Conservation (phyloP, 2,888 invertebrate genomes). For the Rotaria socialis region DNA sequence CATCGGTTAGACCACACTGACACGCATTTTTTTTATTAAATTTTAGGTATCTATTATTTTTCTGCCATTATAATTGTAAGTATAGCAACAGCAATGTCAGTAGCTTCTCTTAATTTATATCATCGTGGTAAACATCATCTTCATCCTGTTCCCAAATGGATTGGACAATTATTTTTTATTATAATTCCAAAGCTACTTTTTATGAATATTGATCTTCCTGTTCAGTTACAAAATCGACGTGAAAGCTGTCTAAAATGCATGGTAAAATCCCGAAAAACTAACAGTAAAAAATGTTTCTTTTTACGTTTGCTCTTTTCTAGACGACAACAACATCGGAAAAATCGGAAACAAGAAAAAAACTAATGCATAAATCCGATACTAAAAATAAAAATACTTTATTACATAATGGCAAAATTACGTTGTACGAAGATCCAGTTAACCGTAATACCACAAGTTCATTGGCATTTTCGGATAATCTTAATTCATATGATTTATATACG, state of each 20-base stretch:
- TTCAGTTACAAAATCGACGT: neutral
- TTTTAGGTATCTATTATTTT: conserved; percentile 63
- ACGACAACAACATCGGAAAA: neutral
- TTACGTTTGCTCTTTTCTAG: too few relatives aligned
- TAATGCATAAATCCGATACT: neutral
- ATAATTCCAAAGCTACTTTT: neutral
- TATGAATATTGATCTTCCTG: neutral
- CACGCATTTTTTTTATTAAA: neutral
- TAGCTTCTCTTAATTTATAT: conserved; percentile 61
- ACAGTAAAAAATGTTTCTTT: too few relatives aligned
- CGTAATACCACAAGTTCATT: neutral
- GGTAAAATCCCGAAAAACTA: neutral
- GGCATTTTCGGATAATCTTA: neutral
- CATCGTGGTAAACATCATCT: conserved; percentile 67
- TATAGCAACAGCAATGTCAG: conserved; percentile 61
- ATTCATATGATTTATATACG: neutral
- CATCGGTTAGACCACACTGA: too few relatives aligned
- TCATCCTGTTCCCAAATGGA: neutral
- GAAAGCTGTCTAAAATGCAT: neutral
- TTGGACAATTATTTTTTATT: neutral
- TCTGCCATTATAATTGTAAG: conserved; percentile 64
- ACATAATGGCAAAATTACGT: neutral
- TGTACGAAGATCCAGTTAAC: neutral
- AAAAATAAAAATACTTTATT: neutral
- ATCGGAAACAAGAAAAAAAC: neutral